Percentiles rank a stretch among this genome's conserved stretches.
Conservation (phyloP, 2,888 invertebrate genomes). For the Calliphora vomitoria region DNA sequence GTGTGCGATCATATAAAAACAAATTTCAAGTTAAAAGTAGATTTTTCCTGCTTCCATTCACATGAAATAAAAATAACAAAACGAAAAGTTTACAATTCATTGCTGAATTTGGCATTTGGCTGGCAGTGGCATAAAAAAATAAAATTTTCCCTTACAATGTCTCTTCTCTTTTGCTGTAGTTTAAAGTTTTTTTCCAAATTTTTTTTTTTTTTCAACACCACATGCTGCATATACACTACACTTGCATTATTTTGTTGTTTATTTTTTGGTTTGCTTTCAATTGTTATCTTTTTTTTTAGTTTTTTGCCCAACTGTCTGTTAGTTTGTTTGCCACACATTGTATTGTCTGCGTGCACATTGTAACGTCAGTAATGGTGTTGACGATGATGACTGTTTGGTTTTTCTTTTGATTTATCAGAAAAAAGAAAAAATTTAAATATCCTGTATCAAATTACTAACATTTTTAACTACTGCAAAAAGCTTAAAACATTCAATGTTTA, state of each 20-base stretch:
- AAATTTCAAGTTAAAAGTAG: slow-evolving; percentile 59
- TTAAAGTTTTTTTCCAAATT: slow-evolving; percentile 3
- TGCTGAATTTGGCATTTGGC: slow-evolving; percentile 76
- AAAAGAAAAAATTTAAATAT: slow-evolving; percentile 45
- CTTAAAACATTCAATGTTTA: slow-evolving; percentile 15
- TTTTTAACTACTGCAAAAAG: neutral
- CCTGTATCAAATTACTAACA: slow-evolving; percentile 13
- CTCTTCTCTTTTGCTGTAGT: slow-evolving; percentile 26
- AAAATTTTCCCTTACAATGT: slow-evolving; percentile 62
- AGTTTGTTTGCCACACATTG: slow-evolving; percentile 41
- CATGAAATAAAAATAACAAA: slow-evolving; percentile 70
- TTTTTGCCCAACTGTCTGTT: slow-evolving; percentile 50
- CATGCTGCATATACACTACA: slow-evolving; percentile 57
- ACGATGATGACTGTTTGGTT: slow-evolving; percentile 53
- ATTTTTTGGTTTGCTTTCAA: slow-evolving; percentile 32
- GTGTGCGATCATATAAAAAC: slow-evolving; percentile 44
- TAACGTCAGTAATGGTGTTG: slow-evolving; percentile 60
- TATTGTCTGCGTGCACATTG: slow-evolving; percentile 42
- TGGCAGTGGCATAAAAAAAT: slow-evolving; percentile 75
- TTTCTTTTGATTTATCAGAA: slow-evolving; percentile 24
- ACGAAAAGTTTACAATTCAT: slow-evolving; percentile 74
- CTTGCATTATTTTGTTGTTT: slow-evolving; percentile 14
- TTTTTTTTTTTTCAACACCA: slow-evolving; percentile 56
- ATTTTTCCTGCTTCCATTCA: slow-evolving; percentile 67
- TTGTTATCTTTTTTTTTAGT: slow-evolving; percentile 12